Evolutionary conservation across 1,140 invertebrate genomes (phyloP).

Genomic region (Caenorhabditis remanei): DNA sequence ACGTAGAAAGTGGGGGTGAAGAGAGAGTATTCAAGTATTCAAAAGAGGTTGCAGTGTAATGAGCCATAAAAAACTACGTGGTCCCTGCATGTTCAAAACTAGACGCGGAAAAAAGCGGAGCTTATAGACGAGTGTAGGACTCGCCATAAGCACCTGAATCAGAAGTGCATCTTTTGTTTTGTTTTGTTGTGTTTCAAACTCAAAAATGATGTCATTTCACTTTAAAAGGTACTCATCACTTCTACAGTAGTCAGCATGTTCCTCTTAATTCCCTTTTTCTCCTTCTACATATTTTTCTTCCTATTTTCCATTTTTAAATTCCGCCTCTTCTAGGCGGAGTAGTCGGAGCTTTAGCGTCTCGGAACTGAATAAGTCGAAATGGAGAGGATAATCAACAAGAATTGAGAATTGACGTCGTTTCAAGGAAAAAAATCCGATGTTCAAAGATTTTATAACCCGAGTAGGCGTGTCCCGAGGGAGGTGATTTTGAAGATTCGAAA

Average conservation of each 20-base stretch:
- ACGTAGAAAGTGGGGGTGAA: not conserved
- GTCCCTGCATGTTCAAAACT: conserved; percentile 44
- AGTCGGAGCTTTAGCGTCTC: not conserved
- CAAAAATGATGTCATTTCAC: not conserved
- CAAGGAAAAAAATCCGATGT: conserved; percentile 24
- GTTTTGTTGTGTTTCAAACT: not conserved
- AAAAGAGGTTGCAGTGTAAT: conserved; percentile 42
- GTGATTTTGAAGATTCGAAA: conserved; percentile 8
- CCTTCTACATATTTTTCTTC: not conserved
- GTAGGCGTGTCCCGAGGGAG: not conserved
- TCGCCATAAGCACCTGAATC: not conserved
- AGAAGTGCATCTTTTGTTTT: conserved; percentile 28
- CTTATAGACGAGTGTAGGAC: not conserved
- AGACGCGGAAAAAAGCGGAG: not conserved
- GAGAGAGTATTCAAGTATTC: conserved; percentile 34
- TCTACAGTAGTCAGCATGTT: not conserved
- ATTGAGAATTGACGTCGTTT: conserved; percentile 40
- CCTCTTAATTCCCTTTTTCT: not conserved
- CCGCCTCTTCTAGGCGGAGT: not conserved
- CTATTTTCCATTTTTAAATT: not conserved
- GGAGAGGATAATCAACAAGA: conserved; percentile 48
- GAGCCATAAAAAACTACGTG: conserved; percentile 49
- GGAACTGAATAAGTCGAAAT: conserved; percentile 24
- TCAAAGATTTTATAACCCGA: conserved; percentile 49
- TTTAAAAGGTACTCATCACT: not conserved